Conservation (phyloP, 2,888 invertebrate species). For the Plagiodera versicolora region DNA sequence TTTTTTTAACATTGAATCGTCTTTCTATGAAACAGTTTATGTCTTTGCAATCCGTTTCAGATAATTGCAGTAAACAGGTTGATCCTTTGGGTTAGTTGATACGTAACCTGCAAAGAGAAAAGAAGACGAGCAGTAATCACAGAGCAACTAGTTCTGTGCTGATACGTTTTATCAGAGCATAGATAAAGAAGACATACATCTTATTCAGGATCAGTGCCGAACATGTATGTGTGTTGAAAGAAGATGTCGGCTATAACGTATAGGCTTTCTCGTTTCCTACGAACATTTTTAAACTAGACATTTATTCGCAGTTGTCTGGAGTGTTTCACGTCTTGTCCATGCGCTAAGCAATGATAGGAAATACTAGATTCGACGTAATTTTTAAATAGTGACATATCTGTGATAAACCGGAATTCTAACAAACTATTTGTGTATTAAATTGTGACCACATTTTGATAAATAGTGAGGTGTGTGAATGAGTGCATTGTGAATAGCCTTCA, state of each 20-base stretch:
- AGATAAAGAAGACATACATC: no score
- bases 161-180: no score
- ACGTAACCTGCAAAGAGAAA: slow-evolving; percentile 24
- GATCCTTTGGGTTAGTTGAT: slow-evolving; percentile 15
- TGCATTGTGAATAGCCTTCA: slow-evolving; percentile 32
- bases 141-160: no score
- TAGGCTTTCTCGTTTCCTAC: slow-evolving; percentile 11
- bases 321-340: slow-evolving; percentile 35
- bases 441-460: slow-evolving; percentile 25
- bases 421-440: slow-evolving; percentile 21
- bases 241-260: slow-evolving; percentile 7
- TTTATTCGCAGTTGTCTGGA: slow-evolving; percentile 42
- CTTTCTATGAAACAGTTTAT: no score
- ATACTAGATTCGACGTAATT: slow-evolving; percentile 43
- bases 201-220: not conserved
- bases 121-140: slow-evolving; percentile 13
- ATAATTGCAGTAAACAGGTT: not conserved
- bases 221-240: slow-evolving; percentile 1
- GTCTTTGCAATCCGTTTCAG: not conserved
- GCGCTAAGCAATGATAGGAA: slow-evolving; percentile 42
- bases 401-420: slow-evolving; percentile 51
- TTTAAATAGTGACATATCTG: slow-evolving; percentile 48
- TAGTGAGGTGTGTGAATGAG: slow-evolving; percentile 30
- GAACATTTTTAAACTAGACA: slow-evolving; percentile 33
- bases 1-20: no score